Conservation (phyloP, 2,113 vertebrate genomes). For the Megalops atlanticus region DNA sequence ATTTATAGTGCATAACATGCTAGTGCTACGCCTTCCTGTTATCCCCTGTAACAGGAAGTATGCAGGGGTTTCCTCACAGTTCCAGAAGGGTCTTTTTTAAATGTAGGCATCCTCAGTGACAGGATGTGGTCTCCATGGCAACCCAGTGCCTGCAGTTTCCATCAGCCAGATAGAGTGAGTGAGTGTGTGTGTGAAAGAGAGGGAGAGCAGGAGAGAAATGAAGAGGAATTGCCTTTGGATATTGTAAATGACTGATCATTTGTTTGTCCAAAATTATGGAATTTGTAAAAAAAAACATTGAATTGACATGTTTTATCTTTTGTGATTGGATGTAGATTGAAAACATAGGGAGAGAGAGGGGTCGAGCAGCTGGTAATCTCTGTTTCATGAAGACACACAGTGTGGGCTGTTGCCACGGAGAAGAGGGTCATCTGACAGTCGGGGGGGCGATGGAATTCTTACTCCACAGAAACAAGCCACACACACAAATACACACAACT, state of each 20-base stretch:
- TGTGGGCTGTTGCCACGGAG: conserved; percentile 41
- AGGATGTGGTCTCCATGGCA: conserved; percentile 67
- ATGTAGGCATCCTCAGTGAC: conserved; percentile 64
- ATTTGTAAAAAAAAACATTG: not conserved
- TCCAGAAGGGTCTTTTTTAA: conserved; percentile 60
- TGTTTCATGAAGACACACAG: conserved; percentile 20
- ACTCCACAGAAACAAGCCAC: not conserved
- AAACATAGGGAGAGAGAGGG: not conserved
- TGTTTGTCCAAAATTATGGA: not conserved
- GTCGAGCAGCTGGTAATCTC: not conserved
- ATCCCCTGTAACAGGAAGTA: conserved; percentile 31
- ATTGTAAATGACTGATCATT: too few relatives aligned
- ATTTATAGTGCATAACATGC: not conserved
- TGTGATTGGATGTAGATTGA: not conserved
- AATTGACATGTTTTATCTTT: not conserved
- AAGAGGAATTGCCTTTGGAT: not conserved
- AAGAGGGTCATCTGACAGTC: conserved; percentile 23
- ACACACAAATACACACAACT: not conserved
- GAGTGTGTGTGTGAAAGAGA: not conserved
- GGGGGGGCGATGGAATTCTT: not conserved
- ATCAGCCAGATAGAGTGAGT: conserved; percentile 23
- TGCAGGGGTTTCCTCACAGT: conserved; percentile 24
- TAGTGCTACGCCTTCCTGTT: not conserved
- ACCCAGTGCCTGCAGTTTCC: conserved; percentile 43
- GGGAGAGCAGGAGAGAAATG: not conserved